phyloP scores from a whole-genome alignment of 2,797 vertebrate species.

The Momotus momota region DNA sequence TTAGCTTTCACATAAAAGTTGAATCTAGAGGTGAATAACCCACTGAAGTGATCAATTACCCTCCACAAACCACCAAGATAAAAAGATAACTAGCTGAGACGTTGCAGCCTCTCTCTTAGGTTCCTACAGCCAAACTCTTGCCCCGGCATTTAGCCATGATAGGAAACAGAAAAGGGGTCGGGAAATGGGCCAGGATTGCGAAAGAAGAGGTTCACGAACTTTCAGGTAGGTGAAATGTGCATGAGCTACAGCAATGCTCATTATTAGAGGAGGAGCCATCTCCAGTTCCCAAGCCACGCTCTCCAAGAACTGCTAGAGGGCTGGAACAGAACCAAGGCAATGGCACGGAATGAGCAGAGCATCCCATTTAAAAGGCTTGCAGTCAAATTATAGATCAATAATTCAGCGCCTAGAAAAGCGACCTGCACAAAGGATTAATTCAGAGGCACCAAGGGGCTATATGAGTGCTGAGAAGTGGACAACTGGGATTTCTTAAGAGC shows the following conservation, averaged over 20 bases:
- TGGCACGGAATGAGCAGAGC: background rate
- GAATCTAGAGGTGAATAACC: background rate
- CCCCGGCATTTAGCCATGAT: background rate
- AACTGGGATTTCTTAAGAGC: background rate
- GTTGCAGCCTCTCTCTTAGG: background rate
- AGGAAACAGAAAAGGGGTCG: background rate
- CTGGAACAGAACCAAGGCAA: background rate
- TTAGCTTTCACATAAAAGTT: background rate
- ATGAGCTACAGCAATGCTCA: background rate
- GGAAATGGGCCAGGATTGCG: conserved; percentile 41
- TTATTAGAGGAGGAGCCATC: conserved; percentile 6
- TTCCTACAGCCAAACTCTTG: background rate
- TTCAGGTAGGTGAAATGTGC: background rate
- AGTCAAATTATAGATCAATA: background rate
- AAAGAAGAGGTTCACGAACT: conserved; percentile 45
- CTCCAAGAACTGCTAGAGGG: conserved; percentile 30
- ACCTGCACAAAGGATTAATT: background rate
- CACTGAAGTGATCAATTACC: background rate
- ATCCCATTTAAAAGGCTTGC: background rate
- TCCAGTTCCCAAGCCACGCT: background rate
- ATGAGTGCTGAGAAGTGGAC: accelerated
- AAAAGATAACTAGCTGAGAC: background rate
- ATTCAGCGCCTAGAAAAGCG: background rate
- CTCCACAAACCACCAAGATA: background rate
- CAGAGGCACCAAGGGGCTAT: background rate